Evolutionary conservation across 2,113 vertebrate genomes (phyloP), one percentile per base, ranked within the genome.

Genomic region (Zeus faber): DNA sequence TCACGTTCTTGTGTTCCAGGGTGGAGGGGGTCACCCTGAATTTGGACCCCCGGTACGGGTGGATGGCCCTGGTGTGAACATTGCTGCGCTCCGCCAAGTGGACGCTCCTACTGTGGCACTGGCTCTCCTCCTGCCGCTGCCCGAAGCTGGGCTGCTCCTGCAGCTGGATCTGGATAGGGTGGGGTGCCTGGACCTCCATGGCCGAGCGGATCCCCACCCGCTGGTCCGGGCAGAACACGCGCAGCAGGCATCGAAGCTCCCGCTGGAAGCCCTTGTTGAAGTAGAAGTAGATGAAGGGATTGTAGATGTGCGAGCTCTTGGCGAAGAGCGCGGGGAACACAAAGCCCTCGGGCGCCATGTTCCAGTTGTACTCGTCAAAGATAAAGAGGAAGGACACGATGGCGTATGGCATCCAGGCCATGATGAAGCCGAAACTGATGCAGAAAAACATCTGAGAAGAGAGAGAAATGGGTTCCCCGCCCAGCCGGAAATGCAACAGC

Each of bases 261-360:
- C 35, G 50, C 49, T 79, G 63, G 31, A 86, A 89, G 5, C 65
- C 70, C 58, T 70, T 82, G 74, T 87, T 89, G 37, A 87, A 87
- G 78, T 82, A 89, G 72, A 89, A 89, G 72, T 89, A 89, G 54
- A 89, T 86, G 49, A 89, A 72, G 0, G 87, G 87, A 69, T 87
- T 89, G 81, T 87, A 89, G 69, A 89, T 11, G 59, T 89, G 87
- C 37, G 85, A 89, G 56, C 81, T 86, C 57, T 89, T 89, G 68
- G 85, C 83, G 2, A 87, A 89, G 40, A 87, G 79, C 1, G 83
- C 72, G 0, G 85, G 83, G 20, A 87, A 80, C 2, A 89, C 71
- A 0, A 85, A 89, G 29, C 81, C 83, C 40, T 45, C 68, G 0
- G 64, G 83, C 10, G 77, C 74, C 85, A 89, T 81, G 74, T 83